A percentile compares a stretch with the other conserved stretches of the same genome.
These are phyloP conservation scores for Archilochus colubris DNA, from an alignment of 2,113 vertebrate species.

Conservation along the genomic window DNA sequence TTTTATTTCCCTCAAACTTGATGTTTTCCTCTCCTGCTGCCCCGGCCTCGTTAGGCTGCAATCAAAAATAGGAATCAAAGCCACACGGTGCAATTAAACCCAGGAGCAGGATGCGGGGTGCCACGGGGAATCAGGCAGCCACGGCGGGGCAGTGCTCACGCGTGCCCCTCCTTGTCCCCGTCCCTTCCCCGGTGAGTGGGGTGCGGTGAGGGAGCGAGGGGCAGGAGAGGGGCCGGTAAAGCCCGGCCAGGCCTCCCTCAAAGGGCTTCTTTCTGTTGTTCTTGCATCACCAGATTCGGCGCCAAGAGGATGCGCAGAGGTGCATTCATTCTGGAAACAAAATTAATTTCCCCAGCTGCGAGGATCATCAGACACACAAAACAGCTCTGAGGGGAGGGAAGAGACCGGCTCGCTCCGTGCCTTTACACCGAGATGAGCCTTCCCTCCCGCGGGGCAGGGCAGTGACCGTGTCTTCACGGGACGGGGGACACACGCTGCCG, in stretches of 20 bases:
- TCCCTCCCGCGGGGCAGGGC: neutral
- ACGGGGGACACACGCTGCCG: rapidly evolving
- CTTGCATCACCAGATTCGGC: neutral
- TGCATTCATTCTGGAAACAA: neutral
- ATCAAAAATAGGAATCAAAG: slow-evolving; percentile 54
- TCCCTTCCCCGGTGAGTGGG: rapidly evolving
- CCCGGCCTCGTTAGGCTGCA: slow-evolving; percentile 44
- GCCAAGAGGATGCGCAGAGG: neutral
- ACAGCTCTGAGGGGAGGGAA: neutral
- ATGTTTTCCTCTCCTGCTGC: slow-evolving; percentile 53
- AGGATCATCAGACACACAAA: neutral
- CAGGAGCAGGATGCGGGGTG: neutral
- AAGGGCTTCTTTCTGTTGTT: neutral
- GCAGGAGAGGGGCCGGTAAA: rapidly evolving
- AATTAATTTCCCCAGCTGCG: neutral
- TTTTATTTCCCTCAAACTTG: slow-evolving; percentile 33
- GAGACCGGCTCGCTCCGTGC: rapidly evolving
- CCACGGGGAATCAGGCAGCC: neutral
- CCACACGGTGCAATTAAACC: neutral
- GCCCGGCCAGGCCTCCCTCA: neutral
- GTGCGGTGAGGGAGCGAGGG: rapidly evolving
- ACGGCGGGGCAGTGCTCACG: neutral
- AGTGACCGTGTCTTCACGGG: rapidly evolving
- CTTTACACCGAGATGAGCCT: neutral
- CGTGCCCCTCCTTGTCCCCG: rapidly evolving